Conservation (phyloP, 2,113 vertebrate species). For the Xenopus tropicalis region DNA sequence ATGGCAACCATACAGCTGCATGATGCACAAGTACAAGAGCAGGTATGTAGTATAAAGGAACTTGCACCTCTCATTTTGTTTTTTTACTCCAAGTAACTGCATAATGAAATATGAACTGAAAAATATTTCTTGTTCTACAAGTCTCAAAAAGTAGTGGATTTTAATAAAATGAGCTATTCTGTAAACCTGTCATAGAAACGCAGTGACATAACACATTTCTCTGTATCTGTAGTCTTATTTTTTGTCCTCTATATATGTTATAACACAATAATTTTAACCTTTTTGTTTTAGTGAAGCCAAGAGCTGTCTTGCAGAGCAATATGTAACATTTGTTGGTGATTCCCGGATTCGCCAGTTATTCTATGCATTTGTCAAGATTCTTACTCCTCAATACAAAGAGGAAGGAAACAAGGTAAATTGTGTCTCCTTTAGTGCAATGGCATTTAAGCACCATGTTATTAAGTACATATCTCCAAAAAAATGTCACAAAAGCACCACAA, state of each 20-base stretch:
- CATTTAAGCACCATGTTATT: background rate
- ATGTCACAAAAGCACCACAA: no score
- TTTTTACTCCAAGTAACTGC: no score
- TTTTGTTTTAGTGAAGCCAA: slow-evolving; percentile 87
- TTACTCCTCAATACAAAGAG: slow-evolving; percentile 80
- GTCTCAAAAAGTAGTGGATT: no score
- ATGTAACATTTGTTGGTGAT: slow-evolving; percentile 87
- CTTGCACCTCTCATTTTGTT: no score
- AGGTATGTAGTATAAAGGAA: slow-evolving; percentile 63
- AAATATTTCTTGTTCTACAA: no score
- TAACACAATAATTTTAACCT: background rate
- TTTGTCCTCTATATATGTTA: no score
- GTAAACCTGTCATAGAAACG: no score
- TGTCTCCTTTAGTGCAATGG: slow-evolving; percentile 25
- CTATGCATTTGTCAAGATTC: slow-evolving; percentile 87
- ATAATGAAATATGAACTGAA: no score
- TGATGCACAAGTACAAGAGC: slow-evolving; percentile 97
- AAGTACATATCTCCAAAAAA: no score
- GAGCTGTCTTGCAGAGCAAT: slow-evolving; percentile 81
- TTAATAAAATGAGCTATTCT: no score
- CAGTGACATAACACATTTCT: no score
- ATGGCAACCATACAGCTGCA: slow-evolving; percentile 97
- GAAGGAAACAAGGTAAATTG: slow-evolving; percentile 84
- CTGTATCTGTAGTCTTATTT: no score
- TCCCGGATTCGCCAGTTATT: slow-evolving; percentile 93